phyloP scores from a whole-genome alignment of 2,888 invertebrate species.

The Caenorhabditis afra region DNA sequence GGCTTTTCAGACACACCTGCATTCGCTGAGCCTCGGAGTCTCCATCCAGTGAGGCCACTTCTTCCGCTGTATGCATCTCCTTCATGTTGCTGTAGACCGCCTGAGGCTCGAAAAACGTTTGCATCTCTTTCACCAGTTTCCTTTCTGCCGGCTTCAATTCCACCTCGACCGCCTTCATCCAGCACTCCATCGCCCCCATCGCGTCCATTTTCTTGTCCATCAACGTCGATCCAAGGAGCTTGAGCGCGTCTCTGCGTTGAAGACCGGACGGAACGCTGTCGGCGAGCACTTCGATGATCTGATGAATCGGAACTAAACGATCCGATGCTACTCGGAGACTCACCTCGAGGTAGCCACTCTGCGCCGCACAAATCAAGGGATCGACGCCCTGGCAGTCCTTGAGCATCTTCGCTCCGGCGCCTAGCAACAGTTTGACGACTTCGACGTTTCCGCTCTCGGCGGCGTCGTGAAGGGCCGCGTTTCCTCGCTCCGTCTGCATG shows the following conservation, averaged over 20 bases:
- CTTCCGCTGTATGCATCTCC: conserved; percentile 88
- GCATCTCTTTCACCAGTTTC: conserved; percentile 20
- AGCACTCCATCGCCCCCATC: conserved; percentile 85
- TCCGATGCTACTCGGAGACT: not conserved
- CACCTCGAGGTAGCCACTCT: conserved; percentile 84
- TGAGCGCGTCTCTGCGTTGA: conserved; percentile 64
- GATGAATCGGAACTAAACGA: not conserved
- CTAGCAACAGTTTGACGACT: conserved; percentile 91
- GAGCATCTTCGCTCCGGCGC: conserved; percentile 92
- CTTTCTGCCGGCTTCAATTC: conserved; percentile 38
- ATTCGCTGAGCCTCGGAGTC: conserved; percentile 97
- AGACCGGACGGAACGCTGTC: conserved; percentile 19
- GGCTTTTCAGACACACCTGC: no score
- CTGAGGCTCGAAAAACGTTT: conserved; percentile 11
- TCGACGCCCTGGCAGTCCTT: conserved; percentile 88
- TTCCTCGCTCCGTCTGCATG: conserved; percentile 81
- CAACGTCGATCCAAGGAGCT: conserved; percentile 67
- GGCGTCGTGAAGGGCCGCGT: conserved; percentile 97
- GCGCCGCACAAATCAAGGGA: conserved; percentile 91
- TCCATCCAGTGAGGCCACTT: conserved; percentile 89
- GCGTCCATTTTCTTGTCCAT: conserved; percentile 72
- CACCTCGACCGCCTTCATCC: conserved; percentile 63
- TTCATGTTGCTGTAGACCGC: conserved; percentile 90
- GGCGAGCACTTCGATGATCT: conserved; percentile 59
- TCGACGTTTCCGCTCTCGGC: conserved; percentile 95